Percentiles rank a stretch among this genome's conserved stretches.
Conservation (phyloP, 2,113 vertebrate genomes). For the Cranoglanis bouderius region DNA sequence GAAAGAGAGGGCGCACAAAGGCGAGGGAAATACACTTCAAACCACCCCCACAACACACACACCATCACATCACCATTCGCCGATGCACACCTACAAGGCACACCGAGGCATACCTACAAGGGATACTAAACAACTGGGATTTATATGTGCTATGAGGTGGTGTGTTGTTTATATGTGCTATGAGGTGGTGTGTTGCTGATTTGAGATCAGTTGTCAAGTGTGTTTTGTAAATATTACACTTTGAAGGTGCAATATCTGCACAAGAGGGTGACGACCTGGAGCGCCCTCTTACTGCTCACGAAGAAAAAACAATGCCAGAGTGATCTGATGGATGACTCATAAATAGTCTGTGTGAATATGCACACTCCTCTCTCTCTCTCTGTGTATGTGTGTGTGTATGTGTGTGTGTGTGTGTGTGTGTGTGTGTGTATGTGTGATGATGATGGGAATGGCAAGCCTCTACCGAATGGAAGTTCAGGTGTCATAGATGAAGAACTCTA, state of each 20-base stretch:
- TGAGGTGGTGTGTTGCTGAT: not conserved
- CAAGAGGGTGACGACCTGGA: not conserved
- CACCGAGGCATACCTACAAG: not conserved
- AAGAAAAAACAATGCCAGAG: constrained; percentile 15
- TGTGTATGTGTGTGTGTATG: not conserved
- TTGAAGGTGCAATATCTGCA: constrained; percentile 14
- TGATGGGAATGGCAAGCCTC: not conserved
- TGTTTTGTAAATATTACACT: not conserved
- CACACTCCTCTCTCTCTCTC: not conserved
- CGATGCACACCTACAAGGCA: constrained; percentile 15
- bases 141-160: not conserved
- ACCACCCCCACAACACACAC: constrained; percentile 26
- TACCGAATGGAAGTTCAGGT: constrained; percentile 1
- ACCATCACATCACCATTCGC: constrained; percentile 30
- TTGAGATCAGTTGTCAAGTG: not conserved
- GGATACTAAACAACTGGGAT: constrained; percentile 42
- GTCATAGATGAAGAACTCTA: constrained; percentile 10
- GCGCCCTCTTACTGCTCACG: constrained; percentile 1
- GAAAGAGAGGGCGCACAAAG: constrained; percentile 65
- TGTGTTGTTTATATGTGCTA: not conserved
- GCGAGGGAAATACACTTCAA: constrained; percentile 60
- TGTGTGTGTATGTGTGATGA: not conserved
- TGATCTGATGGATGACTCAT: constrained; percentile 34
- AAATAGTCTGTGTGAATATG: constrained; percentile 11
- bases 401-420: not conserved